A percentile compares a stretch with the other conserved stretches of the same genome.
Conservation (phyloP, 2,888 invertebrate species). For the Gastrophysa polygoni region DNA sequence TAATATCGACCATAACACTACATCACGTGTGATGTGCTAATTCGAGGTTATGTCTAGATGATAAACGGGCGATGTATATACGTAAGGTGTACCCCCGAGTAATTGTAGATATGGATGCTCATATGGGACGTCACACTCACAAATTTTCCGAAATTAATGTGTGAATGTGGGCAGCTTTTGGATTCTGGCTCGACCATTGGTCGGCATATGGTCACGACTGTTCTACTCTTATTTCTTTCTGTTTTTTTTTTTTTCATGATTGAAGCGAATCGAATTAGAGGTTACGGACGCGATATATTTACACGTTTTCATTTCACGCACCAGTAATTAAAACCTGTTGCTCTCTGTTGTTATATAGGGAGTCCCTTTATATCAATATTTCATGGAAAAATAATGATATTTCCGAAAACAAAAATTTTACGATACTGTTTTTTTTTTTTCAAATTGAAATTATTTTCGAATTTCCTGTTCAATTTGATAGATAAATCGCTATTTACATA, state of each 20-base stretch:
- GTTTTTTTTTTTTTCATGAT: not conserved
- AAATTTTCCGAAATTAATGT: conserved; percentile 33
- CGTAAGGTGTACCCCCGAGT: conserved; percentile 38
- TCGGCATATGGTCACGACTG: not conserved
- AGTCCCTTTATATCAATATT: no score
- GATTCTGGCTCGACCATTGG: conserved; percentile 17
- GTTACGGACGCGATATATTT: not conserved
- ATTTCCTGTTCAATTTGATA: no score
- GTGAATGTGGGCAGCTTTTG: conserved; percentile 23
- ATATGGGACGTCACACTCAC: conserved; percentile 33
- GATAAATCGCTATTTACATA: no score
- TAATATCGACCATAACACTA: conserved; percentile 48
- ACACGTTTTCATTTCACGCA: not conserved
- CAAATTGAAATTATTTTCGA: no score
- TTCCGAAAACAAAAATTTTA: no score
- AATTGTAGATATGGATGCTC: conserved; percentile 33
- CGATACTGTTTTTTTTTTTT: no score
- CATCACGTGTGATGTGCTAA: conserved; percentile 56
- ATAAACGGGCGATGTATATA: conserved; percentile 42
- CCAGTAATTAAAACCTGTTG: no score
- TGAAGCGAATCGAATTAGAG: not conserved
- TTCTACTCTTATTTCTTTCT: not conserved
- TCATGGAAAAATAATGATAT: no score
- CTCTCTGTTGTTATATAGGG: no score
- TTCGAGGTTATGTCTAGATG: conserved; percentile 44